A percentile compares a stretch with the other conserved stretches of the same genome.
phyloP scores from a whole-genome alignment of 37 sponge, comb jelly and placozoan genomes.

The Lycopodina hypogea region DNA sequence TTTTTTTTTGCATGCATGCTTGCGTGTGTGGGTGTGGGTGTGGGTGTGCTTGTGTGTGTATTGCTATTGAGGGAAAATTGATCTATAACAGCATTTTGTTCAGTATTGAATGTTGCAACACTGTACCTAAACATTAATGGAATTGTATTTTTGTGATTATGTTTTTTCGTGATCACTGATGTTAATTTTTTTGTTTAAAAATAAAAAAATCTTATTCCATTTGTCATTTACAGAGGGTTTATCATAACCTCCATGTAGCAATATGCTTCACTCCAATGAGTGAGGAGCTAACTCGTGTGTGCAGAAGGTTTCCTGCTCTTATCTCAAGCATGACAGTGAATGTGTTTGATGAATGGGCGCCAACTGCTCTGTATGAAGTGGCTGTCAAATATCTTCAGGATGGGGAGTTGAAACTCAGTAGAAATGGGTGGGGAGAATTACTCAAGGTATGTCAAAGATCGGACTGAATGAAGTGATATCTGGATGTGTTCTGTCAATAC shows the following conservation, averaged over 20 bases:
- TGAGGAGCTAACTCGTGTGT: conserved; percentile 12
- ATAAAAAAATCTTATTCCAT: neutral
- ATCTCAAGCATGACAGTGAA: conserved; percentile 47
- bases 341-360: conserved; percentile 67
- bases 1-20: no score
- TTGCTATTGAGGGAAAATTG: no score
- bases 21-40: no score
- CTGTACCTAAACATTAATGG: no score
- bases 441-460: neutral
- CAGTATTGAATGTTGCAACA: no score
- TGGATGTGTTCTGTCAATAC: no score
- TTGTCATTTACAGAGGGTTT: conserved; percentile 20
- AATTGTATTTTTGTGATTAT: no score
- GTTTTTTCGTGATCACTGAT: no score
- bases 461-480: no score
- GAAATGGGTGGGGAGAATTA: neutral
- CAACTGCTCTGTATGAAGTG: conserved; percentile 49
- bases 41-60: no score
- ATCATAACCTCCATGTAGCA: conserved; percentile 46
- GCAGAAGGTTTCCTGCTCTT: conserved; percentile 51
- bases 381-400: conserved; percentile 44
- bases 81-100: no score
- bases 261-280: conserved; percentile 53
- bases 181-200: no score
- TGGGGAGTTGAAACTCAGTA: neutral